Evolutionary conservation across 2,888 invertebrate genomes (phyloP), one percentile per base, ranked within the genome.

Genomic region (Tenthredo livida): DNA sequence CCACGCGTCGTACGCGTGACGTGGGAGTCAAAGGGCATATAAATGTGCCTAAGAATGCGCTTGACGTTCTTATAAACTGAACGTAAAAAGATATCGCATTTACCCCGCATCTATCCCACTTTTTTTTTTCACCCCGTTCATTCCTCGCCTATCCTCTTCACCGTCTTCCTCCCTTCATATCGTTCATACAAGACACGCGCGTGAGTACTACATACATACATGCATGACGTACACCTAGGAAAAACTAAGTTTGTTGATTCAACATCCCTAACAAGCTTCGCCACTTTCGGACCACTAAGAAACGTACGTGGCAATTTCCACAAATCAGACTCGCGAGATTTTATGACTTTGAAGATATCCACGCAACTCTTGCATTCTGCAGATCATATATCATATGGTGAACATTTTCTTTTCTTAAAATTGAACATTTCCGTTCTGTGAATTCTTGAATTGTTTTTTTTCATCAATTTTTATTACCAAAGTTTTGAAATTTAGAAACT

Each of bases 1-100:
- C 83, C 83, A 83, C 83, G 83, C 83, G 83, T 67, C 65, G 83
- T 65, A 83, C 67, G 83, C 83, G 83, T 70, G 83, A 83, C 67
- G 70, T 70, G 83, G 67, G 83, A 83, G 83, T 83, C 83, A 83
- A 83, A 83, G 70, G 67, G 67, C 50, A 70, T 17, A 5, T 17
- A 5, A 80, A 80, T 58, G 37, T 40, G 58, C 61, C 37, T 80
- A 61, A 80, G 80, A 80, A 80, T 80, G 80, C 15, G 80, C 80
- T 78, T 80, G 58, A 80, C 80, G 40, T 58, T 80, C 80, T 80
- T 80, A 80, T 80, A 80, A 80, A 80, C 80, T 58, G 40, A 61
- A 80, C 58, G 61, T 61, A 80, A 80, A 80, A 80, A 58, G n/a
- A 61, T 61, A 80, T 80, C 80, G 80, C 78, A n/a, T 37, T 40